Base-by-base conservation (phyloP, 2,113 vertebrate genomes). In the Gymnocephalus cernua region DNA sequence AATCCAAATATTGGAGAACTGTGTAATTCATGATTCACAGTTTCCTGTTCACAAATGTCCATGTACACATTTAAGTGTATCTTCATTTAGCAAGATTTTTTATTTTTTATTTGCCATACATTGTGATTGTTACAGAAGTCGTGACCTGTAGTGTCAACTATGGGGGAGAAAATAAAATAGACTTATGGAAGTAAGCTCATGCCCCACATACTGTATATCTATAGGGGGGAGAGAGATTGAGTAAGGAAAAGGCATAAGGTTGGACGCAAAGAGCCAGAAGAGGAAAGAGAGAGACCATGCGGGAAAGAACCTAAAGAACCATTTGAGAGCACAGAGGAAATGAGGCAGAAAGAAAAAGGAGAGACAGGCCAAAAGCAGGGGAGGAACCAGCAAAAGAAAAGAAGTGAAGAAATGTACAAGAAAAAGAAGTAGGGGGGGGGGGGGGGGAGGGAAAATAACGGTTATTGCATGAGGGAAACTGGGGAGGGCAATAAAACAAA, bases 221-320 rank as follows among this genome's bases (percentile, higher is more conserved):
- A 77, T 78, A 86, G 47, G 71, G 51, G 54, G 48, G 61, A 47
- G 12, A 68, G 15, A 70, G 57, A 23, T 56, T 25, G 38, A 64
- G 72, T 25, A 57, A 74, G 72, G 16, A 65, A 82, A 74, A 68
- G 53, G 45, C 64, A 70, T 77, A 76, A 71, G 64, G 59, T 74
- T 77, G 51, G 72, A 83, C 72, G 74, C 80, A 90, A 88, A 74
- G 63, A 70, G n/a, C 62, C 77, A 70, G 66, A 57, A 50, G 73
- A 77, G 53, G 27, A 88, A 86, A 79, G 58, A 83, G 23, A 58
- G 73, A 95, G 81, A 90, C 74, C 71, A 86, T 80, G 88, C 80
- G 89, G 92, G 94, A 94, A 94, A 94, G 93, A 93, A 92, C 91
- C 91, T 89, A 91, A 91, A 84, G 87, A 91, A 87, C 93, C 90